Conservation (phyloP, 2,888 invertebrate species). For the Sarcophaga caerulescens region DNA sequence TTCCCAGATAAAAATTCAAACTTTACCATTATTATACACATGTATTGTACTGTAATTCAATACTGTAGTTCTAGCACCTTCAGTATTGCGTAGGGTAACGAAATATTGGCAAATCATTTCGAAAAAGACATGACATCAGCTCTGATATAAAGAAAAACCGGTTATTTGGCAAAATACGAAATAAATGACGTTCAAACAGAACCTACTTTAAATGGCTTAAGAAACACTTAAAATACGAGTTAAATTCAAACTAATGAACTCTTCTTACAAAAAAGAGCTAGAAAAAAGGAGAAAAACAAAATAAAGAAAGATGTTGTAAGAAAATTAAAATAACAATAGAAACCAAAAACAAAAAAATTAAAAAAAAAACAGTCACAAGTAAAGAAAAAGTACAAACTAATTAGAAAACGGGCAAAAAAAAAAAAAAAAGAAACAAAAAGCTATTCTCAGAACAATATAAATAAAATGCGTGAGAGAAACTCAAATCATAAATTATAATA, state of each 20-base stretch:
- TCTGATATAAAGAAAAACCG: slow-evolving; percentile 41
- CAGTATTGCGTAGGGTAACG: not conserved
- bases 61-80: too few species aligned
- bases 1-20: too few species aligned
- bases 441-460: not conserved
- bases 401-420: not conserved
- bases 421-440: not conserved
- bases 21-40: too few species aligned
- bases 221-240: slow-evolving; percentile 15
- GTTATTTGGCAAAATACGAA: slow-evolving; percentile 26
- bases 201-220: slow-evolving; percentile 39
- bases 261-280: slow-evolving; percentile 10
- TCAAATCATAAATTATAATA: not conserved
- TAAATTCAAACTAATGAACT: slow-evolving; percentile 39
- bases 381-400: not conserved
- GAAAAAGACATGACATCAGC: slow-evolving; percentile 60
- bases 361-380: not conserved
- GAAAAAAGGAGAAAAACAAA: not conserved
- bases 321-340: not conserved
- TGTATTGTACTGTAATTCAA: too few species aligned
- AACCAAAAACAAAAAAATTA: not conserved
- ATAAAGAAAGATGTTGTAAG: not conserved
- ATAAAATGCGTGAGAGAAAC: slow-evolving; percentile 1
- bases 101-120: slow-evolving; percentile 47
- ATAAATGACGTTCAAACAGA: slow-evolving; percentile 1